These are phyloP conservation scores for Orthosia gracilis DNA, from an alignment of 2,888 invertebrate genomes.

Conservation along the genomic window DNA sequence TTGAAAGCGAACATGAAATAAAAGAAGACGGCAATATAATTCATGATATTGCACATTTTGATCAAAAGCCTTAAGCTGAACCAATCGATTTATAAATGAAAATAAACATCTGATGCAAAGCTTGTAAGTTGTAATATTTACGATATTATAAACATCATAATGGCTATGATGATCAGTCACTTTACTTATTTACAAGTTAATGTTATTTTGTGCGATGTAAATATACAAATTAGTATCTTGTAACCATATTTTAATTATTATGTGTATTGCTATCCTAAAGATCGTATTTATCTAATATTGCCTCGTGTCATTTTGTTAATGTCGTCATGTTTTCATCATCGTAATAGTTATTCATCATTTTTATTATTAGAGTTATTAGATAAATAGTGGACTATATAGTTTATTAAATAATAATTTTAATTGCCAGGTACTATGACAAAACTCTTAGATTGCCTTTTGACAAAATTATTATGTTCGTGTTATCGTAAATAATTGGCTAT, in stretches of 20 bases:
- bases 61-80: constrained; percentile 1
- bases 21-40: constrained; percentile 21
- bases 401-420: constrained; percentile 6
- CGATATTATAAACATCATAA: constrained; percentile 19
- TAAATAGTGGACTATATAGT: neutral
- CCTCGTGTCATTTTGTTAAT: constrained; percentile 17
- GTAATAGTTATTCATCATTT: neutral
- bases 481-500: constrained; percentile 30
- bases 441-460: neutral
- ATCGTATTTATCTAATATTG: constrained; percentile 2
- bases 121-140: constrained; percentile 30
- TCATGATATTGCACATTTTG: constrained; percentile 43
- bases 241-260: constrained; percentile 14
- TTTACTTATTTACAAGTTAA: constrained; percentile 39
- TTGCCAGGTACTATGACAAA: neutral
- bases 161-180: constrained; percentile 11
- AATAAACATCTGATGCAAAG: constrained; percentile 1
- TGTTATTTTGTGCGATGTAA: constrained; percentile 12
- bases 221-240: constrained; percentile 29
- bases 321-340: neutral
- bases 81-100: constrained; percentile 8
- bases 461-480: constrained; percentile 32
- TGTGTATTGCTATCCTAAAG: constrained; percentile 13
- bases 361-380: neutral
- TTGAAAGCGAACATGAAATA: constrained; percentile 17